Evolutionary conservation across 2,797 vertebrate genomes (phyloP).

Genomic region (Liparis tanakae): DNA sequence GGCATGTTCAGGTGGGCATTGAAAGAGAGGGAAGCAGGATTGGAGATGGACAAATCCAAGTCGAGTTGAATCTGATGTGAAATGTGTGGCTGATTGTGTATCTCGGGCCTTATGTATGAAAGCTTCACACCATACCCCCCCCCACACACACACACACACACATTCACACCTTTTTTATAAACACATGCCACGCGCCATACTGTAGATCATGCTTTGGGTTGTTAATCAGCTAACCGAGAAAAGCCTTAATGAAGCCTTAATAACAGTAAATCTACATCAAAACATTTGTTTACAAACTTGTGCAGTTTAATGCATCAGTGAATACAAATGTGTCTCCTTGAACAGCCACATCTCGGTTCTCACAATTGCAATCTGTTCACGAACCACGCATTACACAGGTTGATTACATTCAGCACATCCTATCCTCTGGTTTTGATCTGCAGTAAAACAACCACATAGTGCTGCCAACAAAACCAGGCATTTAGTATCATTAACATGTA

Average conservation of each 20-base stretch:
- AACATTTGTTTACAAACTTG: too few species aligned
- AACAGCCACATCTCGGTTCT: too few species aligned
- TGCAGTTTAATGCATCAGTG: too few species aligned
- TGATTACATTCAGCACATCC: too few species aligned
- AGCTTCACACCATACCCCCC: too few species aligned
- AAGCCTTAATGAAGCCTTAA: background rate
- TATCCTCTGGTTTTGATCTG: too few species aligned
- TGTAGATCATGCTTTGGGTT: background rate
- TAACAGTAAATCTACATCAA: too few species aligned
- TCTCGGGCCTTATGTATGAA: background rate
- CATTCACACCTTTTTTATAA: background rate
- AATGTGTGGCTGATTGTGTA: background rate
- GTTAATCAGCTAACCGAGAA: background rate
- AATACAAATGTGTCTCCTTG: too few species aligned
- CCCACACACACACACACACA: background rate
- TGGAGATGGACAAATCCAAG: background rate
- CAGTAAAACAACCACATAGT: background rate
- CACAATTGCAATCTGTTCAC: too few species aligned
- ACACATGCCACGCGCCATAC: background rate
- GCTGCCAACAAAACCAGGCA: background rate
- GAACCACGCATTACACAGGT: too few species aligned
- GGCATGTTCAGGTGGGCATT: slow-evolving; percentile 16
- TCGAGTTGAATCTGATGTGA: background rate
- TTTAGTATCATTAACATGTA: background rate
- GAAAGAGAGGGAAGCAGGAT: background rate